A percentile compares a stretch with the other conserved stretches of the same genome.
Evolutionary conservation across 2,797 vertebrate species (phyloP).

Genomic region (Notolepis coatsorum): DNA sequence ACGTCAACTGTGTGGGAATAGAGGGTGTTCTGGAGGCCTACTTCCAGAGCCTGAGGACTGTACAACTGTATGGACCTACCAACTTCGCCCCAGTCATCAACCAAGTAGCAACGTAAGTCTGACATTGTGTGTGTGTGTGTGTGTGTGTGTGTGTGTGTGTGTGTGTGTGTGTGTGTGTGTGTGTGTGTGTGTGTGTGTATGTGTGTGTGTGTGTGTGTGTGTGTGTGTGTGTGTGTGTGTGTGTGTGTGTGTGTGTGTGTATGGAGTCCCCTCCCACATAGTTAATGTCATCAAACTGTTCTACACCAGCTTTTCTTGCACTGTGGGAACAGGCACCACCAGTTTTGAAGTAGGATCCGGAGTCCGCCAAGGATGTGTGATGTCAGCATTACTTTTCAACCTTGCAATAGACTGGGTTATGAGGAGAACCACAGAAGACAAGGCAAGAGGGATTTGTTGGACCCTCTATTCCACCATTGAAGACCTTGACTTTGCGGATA

Average conservation of each 20-base stretch:
- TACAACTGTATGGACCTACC: slow-evolving; percentile 97
- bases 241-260: neutral
- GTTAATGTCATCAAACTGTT: neutral
- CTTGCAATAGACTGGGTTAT: neutral
- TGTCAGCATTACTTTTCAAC: neutral
- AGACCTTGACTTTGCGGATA: too few species aligned
- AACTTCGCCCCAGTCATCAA: slow-evolving; percentile 97
- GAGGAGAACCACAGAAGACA: too few species aligned
- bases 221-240: neutral
- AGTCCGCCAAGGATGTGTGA: too few species aligned
- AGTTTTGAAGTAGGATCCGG: too few species aligned
- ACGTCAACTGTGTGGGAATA: neutral
- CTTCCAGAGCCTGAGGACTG: neutral
- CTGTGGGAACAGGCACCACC: neutral
- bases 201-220: neutral
- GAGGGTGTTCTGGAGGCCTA: slow-evolving; percentile 8
- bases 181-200: neutral
- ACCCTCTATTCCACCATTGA: too few species aligned
- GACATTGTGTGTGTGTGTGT: neutral
- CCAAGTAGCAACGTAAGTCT: slow-evolving; percentile 93
- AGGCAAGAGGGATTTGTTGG: too few species aligned
- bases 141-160: neutral
- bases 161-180: neutral
- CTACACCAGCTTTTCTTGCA: neutral
- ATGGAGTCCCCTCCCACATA: neutral